Conservation (phyloP, 2,888 invertebrate species). For the Drosophila mulleri region DNA sequence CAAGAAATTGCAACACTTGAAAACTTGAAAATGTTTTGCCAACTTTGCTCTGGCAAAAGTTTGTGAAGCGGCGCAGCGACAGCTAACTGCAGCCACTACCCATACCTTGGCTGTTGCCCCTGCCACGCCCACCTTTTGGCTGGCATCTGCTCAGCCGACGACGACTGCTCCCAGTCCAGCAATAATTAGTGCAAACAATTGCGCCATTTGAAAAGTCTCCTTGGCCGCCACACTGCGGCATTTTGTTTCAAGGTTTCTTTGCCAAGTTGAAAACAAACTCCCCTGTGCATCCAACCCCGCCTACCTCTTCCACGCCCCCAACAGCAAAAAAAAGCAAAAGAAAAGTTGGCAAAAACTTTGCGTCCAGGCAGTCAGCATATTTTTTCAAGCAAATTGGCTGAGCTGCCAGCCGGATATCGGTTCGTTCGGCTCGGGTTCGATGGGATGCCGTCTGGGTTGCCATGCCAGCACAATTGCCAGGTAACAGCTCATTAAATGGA, state of each 20-base stretch:
- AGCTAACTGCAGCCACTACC: conserved; percentile 21
- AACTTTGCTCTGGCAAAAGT: conserved; percentile 63
- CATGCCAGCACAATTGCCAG: conserved; percentile 44
- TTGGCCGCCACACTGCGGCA: conserved; percentile 56
- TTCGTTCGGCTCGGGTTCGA: conserved; percentile 17
- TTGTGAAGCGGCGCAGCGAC: conserved; percentile 47
- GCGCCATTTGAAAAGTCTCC: conserved; percentile 61
- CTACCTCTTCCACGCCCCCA: not conserved
- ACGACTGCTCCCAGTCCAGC: conserved; percentile 30
- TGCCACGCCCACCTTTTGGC: not conserved
- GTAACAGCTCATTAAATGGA: conserved; percentile 60
- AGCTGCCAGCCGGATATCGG: conserved; percentile 58
- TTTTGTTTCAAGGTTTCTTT: conserved; percentile 66
- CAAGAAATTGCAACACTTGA: conserved; percentile 78
- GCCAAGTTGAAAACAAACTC: conserved; percentile 9
- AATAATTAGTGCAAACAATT: conserved; percentile 80
- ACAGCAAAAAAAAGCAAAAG: not conserved
- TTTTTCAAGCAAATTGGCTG: conserved; percentile 59
- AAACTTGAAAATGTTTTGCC: conserved; percentile 76
- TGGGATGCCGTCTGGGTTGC: conserved; percentile 35
- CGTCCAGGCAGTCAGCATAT: conserved; percentile 50
- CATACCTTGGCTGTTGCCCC: not conserved
- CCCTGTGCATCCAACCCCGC: not conserved
- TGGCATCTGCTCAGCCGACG: conserved; percentile 3
- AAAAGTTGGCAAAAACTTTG: conserved; percentile 12